phyloP scores from a whole-genome alignment of 2,888 invertebrate genomes.

The Syrphus vitripennis region DNA sequence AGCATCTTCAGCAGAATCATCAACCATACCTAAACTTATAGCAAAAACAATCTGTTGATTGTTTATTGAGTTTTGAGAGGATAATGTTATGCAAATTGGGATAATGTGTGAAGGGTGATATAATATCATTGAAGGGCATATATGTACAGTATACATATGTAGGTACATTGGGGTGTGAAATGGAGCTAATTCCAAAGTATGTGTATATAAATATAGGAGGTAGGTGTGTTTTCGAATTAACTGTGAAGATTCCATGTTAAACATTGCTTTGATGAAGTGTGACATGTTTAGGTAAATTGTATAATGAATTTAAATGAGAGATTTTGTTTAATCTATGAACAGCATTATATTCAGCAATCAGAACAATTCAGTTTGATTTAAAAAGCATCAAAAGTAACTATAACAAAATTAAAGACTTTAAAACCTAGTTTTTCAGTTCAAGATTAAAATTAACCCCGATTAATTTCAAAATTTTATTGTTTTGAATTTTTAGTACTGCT shows the following conservation, averaged over 20 bases:
- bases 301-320: constrained; percentile 13
- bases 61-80: constrained; percentile 55
- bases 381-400: not conserved
- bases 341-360: not conserved
- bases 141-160: not conserved
- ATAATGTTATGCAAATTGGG: constrained; percentile 70
- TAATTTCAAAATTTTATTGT: too few species aligned
- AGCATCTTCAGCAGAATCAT: not conserved
- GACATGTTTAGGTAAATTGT: constrained; percentile 24
- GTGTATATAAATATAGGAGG: not conserved
- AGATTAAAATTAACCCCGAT: too few species aligned
- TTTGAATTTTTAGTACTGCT: too few species aligned
- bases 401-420: too few species aligned
- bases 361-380: not conserved
- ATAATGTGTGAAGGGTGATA: constrained; percentile 61
- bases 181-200: constrained; percentile 50
- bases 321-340: not conserved
- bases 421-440: too few species aligned
- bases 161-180: constrained; percentile 5
- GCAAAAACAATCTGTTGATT: constrained; percentile 65
- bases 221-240: constrained; percentile 17
- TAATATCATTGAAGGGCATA: not conserved
- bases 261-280: constrained; percentile 53
- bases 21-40: not conserved
- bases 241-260: constrained; percentile 32